These are phyloP conservation scores for Calliopsis andreniformis DNA, from an alignment of 1,140 invertebrate genomes.

Conservation along the genomic window DNA sequence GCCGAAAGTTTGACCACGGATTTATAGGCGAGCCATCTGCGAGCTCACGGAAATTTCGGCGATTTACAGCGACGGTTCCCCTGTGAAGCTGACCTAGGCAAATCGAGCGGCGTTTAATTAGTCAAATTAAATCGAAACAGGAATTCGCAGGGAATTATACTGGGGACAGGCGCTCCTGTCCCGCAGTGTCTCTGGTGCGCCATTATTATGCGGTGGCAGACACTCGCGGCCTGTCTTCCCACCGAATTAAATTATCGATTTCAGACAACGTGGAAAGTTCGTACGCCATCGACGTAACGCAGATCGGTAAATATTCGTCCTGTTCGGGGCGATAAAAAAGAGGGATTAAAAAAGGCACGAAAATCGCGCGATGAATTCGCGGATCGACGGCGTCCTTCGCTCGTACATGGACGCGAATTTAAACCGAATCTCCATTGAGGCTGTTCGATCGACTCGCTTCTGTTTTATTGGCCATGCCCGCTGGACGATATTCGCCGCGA, in stretches of 20 bases:
- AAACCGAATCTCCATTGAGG: too few species aligned
- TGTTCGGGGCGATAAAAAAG: too few species aligned
- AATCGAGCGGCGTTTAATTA: conserved; percentile 11
- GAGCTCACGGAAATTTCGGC: neutral
- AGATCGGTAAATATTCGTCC: too few species aligned
- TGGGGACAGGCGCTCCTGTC: too few species aligned
- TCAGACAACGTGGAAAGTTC: neutral
- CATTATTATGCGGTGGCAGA: conserved; percentile 11
- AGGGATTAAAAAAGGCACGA: too few species aligned
- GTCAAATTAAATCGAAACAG: conserved; percentile 8
- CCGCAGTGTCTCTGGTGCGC: neutral
- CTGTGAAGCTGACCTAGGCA: neutral
- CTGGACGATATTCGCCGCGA: too few species aligned
- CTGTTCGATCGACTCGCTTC: too few species aligned
- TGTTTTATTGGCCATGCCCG: too few species aligned
- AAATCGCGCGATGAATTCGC: too few species aligned
- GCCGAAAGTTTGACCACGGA: neutral
- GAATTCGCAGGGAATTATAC: conserved; percentile 10
- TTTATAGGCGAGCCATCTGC: neutral
- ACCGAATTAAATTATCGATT: conserved; percentile 24
- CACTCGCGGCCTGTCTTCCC: conserved; percentile 4
- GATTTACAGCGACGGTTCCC: neutral
- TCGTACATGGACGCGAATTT: too few species aligned
- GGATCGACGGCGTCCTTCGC: too few species aligned
- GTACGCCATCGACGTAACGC: neutral